These are phyloP conservation scores for Paralinhomoeus sp. DNA, from an alignment of 2,888 invertebrate species.

Conservation along the genomic window DNA sequence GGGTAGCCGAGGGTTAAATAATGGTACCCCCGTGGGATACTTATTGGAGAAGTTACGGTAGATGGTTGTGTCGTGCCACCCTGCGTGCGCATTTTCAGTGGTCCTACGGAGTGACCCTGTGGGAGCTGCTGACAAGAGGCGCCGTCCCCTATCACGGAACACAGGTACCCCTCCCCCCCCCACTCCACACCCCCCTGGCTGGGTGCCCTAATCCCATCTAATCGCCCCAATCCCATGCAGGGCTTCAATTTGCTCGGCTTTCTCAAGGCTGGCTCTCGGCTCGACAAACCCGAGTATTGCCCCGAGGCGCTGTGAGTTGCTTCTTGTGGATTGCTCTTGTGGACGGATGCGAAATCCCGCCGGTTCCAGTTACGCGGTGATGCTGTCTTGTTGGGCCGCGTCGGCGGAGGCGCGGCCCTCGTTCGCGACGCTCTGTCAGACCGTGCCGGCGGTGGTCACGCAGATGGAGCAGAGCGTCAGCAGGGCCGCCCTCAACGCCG, in stretches of 20 bases:
- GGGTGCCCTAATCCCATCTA: too few species aligned
- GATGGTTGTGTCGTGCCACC: too few species aligned
- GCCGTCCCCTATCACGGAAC: conserved; percentile 32
- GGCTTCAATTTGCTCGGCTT: conserved; percentile 31
- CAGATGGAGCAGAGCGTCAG: background rate
- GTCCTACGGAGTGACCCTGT: conserved; percentile 32
- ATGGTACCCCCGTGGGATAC: too few species aligned
- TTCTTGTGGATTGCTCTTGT: background rate
- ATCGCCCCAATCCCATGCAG: conserved; percentile 29
- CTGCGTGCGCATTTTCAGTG: conserved; percentile 30
- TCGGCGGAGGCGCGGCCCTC: conserved; percentile 10
- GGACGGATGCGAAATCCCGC: background rate
- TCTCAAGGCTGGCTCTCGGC: conserved; percentile 28
- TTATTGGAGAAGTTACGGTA: too few species aligned
- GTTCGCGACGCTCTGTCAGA: conserved; percentile 8
- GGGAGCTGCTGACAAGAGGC: conserved; percentile 33
- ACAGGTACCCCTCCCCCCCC: background rate
- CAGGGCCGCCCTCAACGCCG: too few species aligned
- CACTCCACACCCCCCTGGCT: background rate
- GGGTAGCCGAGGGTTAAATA: too few species aligned
- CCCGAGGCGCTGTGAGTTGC: conserved; percentile 27
- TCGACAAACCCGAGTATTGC: conserved; percentile 31
- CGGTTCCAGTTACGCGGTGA: conserved; percentile 10
- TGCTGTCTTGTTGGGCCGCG: conserved; percentile 12
- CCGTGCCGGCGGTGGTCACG: background rate